These are phyloP conservation scores for Kradibia gibbosae DNA, from an alignment of 1,140 invertebrate genomes.

Conservation along the genomic window DNA sequence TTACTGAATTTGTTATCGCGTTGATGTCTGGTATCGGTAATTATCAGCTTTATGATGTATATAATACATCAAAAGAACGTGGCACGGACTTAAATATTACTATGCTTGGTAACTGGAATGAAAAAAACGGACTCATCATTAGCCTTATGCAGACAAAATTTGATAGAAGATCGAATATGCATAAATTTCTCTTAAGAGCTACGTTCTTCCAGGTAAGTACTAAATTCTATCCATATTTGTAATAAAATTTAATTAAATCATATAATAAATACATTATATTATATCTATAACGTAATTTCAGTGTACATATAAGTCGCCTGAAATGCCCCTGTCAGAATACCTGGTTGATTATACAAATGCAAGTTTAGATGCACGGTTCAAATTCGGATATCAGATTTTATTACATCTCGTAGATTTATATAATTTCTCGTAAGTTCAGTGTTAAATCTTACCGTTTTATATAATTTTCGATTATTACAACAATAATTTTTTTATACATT, in stretches of 20 bases:
- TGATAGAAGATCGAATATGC: conserved; percentile 32
- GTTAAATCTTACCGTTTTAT: no score
- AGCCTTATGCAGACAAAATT: conserved; percentile 9
- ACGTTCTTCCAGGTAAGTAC: conserved; percentile 6
- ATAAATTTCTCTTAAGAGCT: neutral
- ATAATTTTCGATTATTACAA: no score
- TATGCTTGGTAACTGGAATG: conserved; percentile 10
- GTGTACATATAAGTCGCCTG: neutral
- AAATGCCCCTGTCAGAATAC: conserved; percentile 24
- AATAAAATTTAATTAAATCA: no score
- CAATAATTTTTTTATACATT: no score
- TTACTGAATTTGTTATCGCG: conserved; percentile 33
- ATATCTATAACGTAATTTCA: neutral
- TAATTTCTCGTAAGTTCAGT: conserved; percentile 43
- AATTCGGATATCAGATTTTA: conserved; percentile 38
- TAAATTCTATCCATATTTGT: neutral
- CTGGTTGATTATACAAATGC: neutral
- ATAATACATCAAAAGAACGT: conserved; percentile 2
- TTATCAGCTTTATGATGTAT: conserved; percentile 35
- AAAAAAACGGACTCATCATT: neutral
- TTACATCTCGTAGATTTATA: conserved; percentile 34
- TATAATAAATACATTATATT: neutral
- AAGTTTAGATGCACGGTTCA: conserved; percentile 15
- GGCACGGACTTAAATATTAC: neutral
- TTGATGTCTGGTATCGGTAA: neutral